Percentiles rank a stretch among this genome's conserved stretches.
Evolutionary conservation across 2,888 invertebrate species (phyloP).

Genomic region (Agrilus mali): DNA sequence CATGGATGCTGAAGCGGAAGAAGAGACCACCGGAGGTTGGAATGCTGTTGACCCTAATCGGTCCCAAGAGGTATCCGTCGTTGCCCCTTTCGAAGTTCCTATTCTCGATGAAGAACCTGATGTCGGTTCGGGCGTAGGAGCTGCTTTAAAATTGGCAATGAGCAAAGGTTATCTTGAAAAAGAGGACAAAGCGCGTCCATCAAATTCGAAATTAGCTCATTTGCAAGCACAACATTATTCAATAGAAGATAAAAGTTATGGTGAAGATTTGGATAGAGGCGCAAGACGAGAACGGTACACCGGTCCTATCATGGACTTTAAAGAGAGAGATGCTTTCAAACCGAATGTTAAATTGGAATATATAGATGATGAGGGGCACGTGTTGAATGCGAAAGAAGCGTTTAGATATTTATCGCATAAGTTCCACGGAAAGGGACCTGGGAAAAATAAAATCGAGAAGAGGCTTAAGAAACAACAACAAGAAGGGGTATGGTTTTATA

Average conservation of each 20-base stretch:
- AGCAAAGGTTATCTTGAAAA: conserved; percentile 90
- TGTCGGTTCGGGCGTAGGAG: conserved; percentile 82
- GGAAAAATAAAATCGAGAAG: conserved; percentile 97
- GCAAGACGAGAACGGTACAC: conserved; percentile 57
- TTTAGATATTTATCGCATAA: conserved; percentile 93
- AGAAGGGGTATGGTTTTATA: conserved; percentile 58
- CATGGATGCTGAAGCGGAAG: conserved; percentile 22
- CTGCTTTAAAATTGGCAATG: conserved; percentile 78
- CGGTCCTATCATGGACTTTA: conserved; percentile 84
- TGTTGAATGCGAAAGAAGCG: conserved; percentile 90
- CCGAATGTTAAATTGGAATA: conserved; percentile 94
- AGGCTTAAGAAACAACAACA: conserved; percentile 88
- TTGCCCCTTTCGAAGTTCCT: conserved; percentile 44
- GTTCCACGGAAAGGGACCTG: conserved; percentile 98
- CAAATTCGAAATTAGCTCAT: conserved; percentile 59
- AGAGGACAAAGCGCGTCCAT: conserved; percentile 59
- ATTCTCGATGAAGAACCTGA: conserved; percentile 88
- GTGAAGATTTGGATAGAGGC: conserved; percentile 51
- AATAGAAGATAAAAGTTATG: conserved; percentile 65
- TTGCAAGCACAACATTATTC: conserved; percentile 69
- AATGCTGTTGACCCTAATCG: conserved; percentile 36
- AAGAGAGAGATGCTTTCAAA: conserved; percentile 79
- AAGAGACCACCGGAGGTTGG: conserved; percentile 37
- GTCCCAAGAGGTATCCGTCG: conserved; percentile 28
- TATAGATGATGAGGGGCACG: conserved; percentile 90